Evolutionary conservation across 2,888 invertebrate species (phyloP).

Genomic region (Slavum lentiscoides): DNA sequence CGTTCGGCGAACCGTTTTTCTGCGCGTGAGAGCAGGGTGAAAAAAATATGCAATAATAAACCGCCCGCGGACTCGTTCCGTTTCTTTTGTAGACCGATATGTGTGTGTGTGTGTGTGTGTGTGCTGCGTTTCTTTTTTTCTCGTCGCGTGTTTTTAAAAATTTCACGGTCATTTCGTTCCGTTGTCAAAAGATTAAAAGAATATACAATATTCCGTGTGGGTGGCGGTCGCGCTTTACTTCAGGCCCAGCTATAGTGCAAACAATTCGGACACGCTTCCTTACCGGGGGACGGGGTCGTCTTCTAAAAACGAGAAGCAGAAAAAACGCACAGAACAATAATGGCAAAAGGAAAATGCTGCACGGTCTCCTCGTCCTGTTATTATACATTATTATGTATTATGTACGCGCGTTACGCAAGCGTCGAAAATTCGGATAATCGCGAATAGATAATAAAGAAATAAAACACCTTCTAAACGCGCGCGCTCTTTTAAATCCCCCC

Average conservation of each 20-base stretch:
- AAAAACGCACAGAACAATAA: constrained; percentile 1
- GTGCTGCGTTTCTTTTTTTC: constrained; percentile 26
- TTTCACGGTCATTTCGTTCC: constrained; percentile 45
- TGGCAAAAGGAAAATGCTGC: neutral
- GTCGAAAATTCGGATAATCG: constrained; percentile 31
- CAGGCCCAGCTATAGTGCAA: constrained; percentile 22
- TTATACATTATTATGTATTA: neutral
- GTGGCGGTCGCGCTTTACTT: constrained; percentile 26
- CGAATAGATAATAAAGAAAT: constrained; percentile 36
- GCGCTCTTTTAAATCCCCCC: neutral
- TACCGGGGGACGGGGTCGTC: constrained; percentile 23
- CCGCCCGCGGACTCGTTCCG: neutral
- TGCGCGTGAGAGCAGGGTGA: neutral
- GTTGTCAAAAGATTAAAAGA: constrained; percentile 22
- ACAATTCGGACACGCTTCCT: constrained; percentile 23
- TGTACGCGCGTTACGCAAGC: constrained; percentile 28
- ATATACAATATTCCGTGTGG: constrained; percentile 19
- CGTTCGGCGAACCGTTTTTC: constrained; percentile 1
- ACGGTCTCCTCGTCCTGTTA: constrained; percentile 11
- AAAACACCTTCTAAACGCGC: constrained; percentile 24
- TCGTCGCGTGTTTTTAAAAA: constrained; percentile 32
- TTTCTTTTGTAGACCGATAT: constrained; percentile 14
- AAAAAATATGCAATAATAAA: constrained; percentile 15
- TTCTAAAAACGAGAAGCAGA: neutral
- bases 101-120: too few relatives aligned